These are phyloP conservation scores for Grammomys surdaster DNA, from an alignment of 2,113 vertebrate species.

Conservation along the genomic window DNA sequence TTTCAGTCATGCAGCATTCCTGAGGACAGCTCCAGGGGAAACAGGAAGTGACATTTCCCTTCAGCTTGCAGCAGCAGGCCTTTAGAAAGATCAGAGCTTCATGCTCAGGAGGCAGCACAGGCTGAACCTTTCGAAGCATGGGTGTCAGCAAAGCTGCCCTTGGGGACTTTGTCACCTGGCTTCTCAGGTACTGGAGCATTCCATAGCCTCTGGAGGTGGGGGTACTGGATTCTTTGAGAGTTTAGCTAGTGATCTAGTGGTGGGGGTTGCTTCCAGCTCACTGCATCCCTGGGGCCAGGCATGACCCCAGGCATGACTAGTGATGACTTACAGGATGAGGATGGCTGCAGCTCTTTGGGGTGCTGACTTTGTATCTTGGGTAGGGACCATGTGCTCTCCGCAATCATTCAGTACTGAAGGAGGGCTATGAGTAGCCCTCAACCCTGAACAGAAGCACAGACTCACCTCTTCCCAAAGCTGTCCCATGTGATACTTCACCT, in stretches of 20 bases:
- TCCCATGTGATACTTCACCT: background rate
- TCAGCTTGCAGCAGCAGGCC: background rate
- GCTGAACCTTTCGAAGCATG: background rate
- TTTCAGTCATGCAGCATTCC: accelerated
- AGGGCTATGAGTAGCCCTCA: background rate
- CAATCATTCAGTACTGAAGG: accelerated
- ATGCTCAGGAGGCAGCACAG: background rate
- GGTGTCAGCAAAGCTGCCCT: background rate
- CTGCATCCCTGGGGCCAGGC: background rate
- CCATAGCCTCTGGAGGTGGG: background rate
- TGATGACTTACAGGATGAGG: background rate
- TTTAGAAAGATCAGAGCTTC: background rate
- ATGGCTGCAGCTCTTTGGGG: constrained; percentile 63
- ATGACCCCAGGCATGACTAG: background rate
- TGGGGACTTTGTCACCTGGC: background rate
- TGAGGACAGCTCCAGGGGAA: background rate
- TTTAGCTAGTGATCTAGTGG: background rate
- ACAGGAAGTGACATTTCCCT: background rate
- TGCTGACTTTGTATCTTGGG: constrained; percentile 37
- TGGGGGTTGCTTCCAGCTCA: background rate
- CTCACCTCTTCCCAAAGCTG: background rate
- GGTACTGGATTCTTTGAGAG: background rate
- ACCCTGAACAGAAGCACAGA: background rate
- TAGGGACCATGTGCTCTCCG: accelerated
- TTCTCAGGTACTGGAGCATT: background rate